A percentile compares a stretch with the other conserved stretches of the same genome.
These are phyloP conservation scores for Drosophila gaucha DNA, from an alignment of 2,888 invertebrate genomes.

Conservation along the genomic window DNA sequence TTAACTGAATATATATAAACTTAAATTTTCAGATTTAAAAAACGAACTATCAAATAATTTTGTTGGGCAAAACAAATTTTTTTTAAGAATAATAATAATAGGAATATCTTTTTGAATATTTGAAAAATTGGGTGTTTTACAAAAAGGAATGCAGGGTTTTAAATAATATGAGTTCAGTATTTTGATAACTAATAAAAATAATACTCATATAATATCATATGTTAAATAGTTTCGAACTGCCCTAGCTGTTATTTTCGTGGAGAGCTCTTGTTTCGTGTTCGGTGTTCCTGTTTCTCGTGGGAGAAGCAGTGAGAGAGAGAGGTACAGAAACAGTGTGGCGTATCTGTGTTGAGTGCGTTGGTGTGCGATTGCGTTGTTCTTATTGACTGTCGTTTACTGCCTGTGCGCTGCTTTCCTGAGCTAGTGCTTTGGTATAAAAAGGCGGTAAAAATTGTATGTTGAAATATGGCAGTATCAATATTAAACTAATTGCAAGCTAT, in stretches of 20 bases:
- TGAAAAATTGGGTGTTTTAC: no score
- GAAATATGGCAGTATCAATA: constrained; percentile 36
- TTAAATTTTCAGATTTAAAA: background rate
- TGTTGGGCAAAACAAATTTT: no score
- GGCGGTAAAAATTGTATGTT: constrained; percentile 69
- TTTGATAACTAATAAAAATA: no score
- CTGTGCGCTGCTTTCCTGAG: constrained; percentile 54
- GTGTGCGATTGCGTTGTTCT: constrained; percentile 71
- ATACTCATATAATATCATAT: background rate
- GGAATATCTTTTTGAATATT: no score
- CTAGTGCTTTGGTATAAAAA: constrained; percentile 62
- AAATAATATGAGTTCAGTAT: no score
- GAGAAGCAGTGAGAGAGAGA: constrained; percentile 40
- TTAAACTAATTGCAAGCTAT: constrained; percentile 13
- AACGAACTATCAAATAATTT: no score
- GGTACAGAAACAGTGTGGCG: constrained; percentile 47
- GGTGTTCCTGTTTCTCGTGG: constrained; percentile 57
- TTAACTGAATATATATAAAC: background rate
- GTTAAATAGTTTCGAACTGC: constrained; percentile 23
- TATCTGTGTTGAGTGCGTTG: constrained; percentile 35
- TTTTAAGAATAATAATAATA: no score
- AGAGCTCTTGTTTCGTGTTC: constrained; percentile 52
- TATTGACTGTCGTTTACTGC: constrained; percentile 68
- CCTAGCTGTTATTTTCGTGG: constrained; percentile 36
- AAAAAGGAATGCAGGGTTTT: no score